Evolutionary conservation across 1,140 invertebrate genomes (phyloP).

Genomic region (Ridgeia piscesae): DNA sequence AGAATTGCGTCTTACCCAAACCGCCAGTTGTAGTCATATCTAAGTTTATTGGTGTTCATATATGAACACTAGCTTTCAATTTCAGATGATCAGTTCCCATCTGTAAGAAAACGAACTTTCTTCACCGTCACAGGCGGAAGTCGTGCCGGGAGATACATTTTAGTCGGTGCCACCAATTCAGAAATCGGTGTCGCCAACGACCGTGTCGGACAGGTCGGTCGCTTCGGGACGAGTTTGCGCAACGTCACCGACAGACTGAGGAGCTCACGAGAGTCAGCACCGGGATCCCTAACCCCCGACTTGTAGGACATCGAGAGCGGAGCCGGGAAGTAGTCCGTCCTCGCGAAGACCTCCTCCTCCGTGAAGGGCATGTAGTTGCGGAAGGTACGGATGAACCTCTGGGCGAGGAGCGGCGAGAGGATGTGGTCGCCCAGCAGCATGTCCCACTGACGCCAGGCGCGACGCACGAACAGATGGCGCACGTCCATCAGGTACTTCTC

Average conservation of each 20-base stretch:
- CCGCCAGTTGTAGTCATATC: neutral
- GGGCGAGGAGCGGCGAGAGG: neutral
- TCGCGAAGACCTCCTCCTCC: neutral
- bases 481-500: neutral
- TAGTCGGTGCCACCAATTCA: neutral
- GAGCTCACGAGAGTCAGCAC: neutral
- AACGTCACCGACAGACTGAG: neutral
- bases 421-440: neutral
- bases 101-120: neutral
- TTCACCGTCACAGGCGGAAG: neutral
- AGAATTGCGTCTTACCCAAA: too few relatives aligned
- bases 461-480: neutral
- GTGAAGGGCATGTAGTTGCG: neutral
- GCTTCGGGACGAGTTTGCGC: neutral
- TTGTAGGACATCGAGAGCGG: neutral
- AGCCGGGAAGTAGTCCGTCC: neutral
- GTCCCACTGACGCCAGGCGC: neutral
- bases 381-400: neutral
- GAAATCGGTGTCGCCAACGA: neutral
- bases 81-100: neutral
- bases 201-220: neutral
- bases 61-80: neutral
- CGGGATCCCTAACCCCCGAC: neutral
- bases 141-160: neutral
- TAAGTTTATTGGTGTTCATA: neutral